Base-by-base conservation (phyloP, 2,888 invertebrate genomes). In the Labia minor region DNA sequence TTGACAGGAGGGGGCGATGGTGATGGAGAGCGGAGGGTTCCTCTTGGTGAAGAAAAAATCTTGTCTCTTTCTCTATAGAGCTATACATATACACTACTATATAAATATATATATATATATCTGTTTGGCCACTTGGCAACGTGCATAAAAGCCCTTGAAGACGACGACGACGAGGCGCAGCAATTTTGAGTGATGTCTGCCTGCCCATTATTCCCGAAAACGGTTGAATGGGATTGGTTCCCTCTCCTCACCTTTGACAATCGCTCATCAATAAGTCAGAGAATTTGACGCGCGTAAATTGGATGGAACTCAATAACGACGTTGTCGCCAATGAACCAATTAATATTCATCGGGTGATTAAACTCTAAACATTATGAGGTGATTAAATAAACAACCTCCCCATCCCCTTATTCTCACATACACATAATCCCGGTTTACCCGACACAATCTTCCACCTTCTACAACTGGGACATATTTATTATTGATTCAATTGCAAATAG, bases 191-290 rank as follows among this genome's bases (percentile, higher is more conserved):
- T 49, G 49, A 49, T 49, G 49, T 49, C 16, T 49, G 49, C 33
- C 11, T 11, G 6, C 49, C 49, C 49, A 26, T 26, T 26, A 26
- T 26, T 8, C 26, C 26, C 26, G 26, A 8, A 6, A 8, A 3
- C 8, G 26, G 8, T 6, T 26, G 26, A 8, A 8, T 3, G 26
- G 26, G 26, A 26, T 8, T 8, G 33, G 33, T 64, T 64, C n/a
- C n/a, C n/a, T n/a, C n/a, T n/a, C n/a, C n/a, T 14, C 14, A 19
- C 6, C 6, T 1, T 63, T 64, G 64, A 16, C 61, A 16, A 62
- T 37, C 63, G 37, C 49, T 33, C 67, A 62, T 66, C 68, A 66
- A 67, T 65, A 67, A 66, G 65, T 62, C 21, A 64, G 10, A 26
- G 20, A 14, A 26, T 21, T 18, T 21, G 21, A 26, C 26, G 26